Evolutionary conservation across 2,113 vertebrate species (phyloP).

Genomic region (Strix uralensis): DNA sequence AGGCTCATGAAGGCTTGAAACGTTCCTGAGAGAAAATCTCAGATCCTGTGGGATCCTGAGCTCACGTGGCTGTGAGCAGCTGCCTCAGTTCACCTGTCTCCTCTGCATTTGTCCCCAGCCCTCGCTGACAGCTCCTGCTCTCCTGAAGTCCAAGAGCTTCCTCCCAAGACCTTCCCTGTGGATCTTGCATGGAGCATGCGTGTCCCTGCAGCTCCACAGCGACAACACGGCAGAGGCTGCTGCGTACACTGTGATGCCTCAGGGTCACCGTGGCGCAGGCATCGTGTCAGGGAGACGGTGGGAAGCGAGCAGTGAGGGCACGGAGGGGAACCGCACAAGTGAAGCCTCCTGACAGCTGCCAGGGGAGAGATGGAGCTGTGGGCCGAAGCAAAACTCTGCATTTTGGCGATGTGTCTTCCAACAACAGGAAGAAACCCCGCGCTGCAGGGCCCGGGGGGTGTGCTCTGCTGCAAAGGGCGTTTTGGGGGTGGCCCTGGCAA

Average conservation of each 20-base stretch:
- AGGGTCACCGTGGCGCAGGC: not conserved
- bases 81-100: rapidly evolving
- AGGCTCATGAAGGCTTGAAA: not conserved
- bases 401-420: not conserved
- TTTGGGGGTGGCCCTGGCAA: not conserved
- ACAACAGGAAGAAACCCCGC: rapidly evolving
- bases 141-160: not conserved
- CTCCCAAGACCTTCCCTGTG: not conserved
- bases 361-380: not conserved
- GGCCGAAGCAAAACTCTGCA: rapidly evolving
- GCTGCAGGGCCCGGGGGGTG: not conserved
- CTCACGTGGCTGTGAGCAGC: not conserved
- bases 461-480: rapidly evolving
- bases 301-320: rapidly evolving
- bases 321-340: rapidly evolving
- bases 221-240: rapidly evolving
- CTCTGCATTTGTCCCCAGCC: not conserved
- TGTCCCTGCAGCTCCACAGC: rapidly evolving
- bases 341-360: too few species aligned
- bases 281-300: rapidly evolving
- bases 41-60: not conserved
- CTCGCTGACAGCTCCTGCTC: rapidly evolving
- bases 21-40: not conserved
- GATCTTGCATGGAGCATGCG: rapidly evolving
- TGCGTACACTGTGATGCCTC: rapidly evolving